Percentiles rank a stretch among this genome's conserved stretches.
Evolutionary conservation across 1,140 invertebrate species (phyloP).

Genomic region (Linepithema humile): DNA sequence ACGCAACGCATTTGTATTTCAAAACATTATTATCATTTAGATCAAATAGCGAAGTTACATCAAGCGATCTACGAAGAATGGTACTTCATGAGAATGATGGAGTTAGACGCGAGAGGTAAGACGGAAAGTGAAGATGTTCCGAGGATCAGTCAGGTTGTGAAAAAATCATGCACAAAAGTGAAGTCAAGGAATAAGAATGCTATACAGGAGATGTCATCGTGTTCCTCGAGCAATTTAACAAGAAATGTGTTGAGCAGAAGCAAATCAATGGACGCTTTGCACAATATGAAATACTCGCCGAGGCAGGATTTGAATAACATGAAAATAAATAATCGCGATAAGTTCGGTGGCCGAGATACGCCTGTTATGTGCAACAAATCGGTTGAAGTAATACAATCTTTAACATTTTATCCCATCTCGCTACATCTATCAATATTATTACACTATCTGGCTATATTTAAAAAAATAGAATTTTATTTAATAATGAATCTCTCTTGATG

Average conservation of each 20-base stretch:
- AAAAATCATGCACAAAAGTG: background rate
- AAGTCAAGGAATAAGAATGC: background rate
- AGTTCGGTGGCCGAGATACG: background rate
- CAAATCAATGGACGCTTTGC: background rate
- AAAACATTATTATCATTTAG: conserved; percentile 33
- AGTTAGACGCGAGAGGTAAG: background rate
- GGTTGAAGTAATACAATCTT: background rate
- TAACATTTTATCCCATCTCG: background rate
- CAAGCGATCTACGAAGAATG: conserved; percentile 58
- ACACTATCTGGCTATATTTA: background rate
- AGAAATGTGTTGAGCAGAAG: background rate
- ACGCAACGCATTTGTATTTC: background rate
- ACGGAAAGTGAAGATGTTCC: background rate
- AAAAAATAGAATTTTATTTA: background rate
- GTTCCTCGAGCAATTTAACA: background rate
- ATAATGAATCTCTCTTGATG: background rate
- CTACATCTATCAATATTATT: background rate
- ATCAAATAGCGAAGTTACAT: conserved; percentile 52
- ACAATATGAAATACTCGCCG: background rate
- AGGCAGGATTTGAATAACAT: background rate
- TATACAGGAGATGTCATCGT: background rate
- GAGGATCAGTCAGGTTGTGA: conserved; percentile 7
- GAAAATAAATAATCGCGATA: background rate
- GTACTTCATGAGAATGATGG: conserved; percentile 41
- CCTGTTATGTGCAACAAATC: conserved; percentile 4